Evolutionary conservation across 2,113 vertebrate species (phyloP), one percentile per base, ranked within the genome.

Genomic region (Malaclemys terrapin): DNA sequence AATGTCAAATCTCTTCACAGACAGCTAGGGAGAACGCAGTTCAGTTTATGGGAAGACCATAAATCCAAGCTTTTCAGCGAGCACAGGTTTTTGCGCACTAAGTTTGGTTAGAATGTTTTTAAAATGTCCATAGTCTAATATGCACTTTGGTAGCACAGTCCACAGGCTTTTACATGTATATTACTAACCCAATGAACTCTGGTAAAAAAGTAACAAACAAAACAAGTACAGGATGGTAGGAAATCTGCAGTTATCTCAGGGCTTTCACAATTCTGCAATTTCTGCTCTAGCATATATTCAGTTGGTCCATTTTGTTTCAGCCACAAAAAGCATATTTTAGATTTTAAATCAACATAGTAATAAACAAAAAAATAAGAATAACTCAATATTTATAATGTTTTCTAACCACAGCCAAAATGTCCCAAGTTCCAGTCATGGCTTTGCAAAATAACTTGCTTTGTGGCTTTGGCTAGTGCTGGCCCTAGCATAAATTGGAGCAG

Each of bases 231-330:
- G 59, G 42, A 62, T 76, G 62, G 45, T 45, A 84, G 80, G 84
- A 86, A 94, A 57, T 45, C 87, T 80, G 42, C 82, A 94, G 9
- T 94, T 94, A 80, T 52, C 95, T 85, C 69, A 59, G 80, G 62
- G 24, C 56, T 65, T 35, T 17, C 29, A 35, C 14, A 65, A 35
- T 35, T 65, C 31, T 35, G 16, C 31, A 65, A 17, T 65, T n/a
- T 65, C 31, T 35, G 31, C 54, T 53, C 57, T 52, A 88, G 62
- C 88, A 93, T 62, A 84, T 45, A 69, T 52, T 94, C n/a, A 5
- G 62, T 45, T 89, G 4, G 9, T 88, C 59, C 25, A 27, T 89
- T 96, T 49, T 57, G 35, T 53, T 90, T 19, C 31, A 3, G 80
- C 85, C 81, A 12, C 49, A 89, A 78, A 90, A 94, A 69, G 45